Base-by-base conservation (phyloP, 2,888 invertebrate genomes). In the Encarsia formosa region DNA sequence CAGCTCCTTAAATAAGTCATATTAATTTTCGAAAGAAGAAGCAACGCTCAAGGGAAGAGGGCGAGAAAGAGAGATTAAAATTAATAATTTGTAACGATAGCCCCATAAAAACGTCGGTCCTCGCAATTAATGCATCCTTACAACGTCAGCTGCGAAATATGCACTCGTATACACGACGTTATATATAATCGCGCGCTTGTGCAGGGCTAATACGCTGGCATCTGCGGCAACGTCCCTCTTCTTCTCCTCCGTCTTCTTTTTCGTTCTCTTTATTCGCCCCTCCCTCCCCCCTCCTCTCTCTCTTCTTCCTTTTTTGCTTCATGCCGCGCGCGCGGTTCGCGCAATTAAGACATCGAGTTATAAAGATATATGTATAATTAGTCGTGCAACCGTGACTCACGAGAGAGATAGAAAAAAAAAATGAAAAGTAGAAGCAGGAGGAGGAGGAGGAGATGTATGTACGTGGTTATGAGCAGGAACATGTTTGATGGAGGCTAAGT, bases 51-150 rank as follows among this genome's bases (percentile, higher is more conserved):
- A 19, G 29, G 34, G 31, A 24, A 9, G 46, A 19, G 20, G 34
- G 23, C n/a, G n/a, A n/a, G n/a, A n/a, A 37, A 34, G 22, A 48
- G 39, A 31, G 32, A 49, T 56, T 46, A 52, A 56, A 56, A 56
- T 52, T 56, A 56, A 56, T 56, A 52, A 52, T 56, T 56, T 56
- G 52, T 39, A 52, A 49, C 46, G 49, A 56, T 52, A 52, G 52
- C 42, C 23, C 31, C 52, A 42, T 56, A 56, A 56, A 56, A 56
- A 56, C 31, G 49, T 52, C 49, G 39, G 23, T 11, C 32, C 26
- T n/a, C 32, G 41, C 51, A 51, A 55, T 55, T 55, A 55, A 55
- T 52, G 45, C 26, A 18, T 20, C 29, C 4, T 35, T 15, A 20
- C 35, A 24, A 56, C 51, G 52, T 56, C 49, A 56, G 52, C 56